Base-by-base conservation (phyloP, 2,113 vertebrate species). In the Sigmodon hispidus region DNA sequence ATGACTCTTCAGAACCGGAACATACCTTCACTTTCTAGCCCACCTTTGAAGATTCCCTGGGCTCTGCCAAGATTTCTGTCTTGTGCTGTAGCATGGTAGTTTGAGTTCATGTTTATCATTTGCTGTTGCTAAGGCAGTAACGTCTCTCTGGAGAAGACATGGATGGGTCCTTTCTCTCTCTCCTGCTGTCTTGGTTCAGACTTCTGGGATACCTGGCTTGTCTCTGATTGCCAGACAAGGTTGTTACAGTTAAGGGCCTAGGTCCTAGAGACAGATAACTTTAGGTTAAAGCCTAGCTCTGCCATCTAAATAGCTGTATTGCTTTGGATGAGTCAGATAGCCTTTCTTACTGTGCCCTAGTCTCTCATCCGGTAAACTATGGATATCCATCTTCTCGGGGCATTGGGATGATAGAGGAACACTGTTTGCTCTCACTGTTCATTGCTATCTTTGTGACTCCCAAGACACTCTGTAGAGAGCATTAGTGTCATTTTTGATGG, bases 401-500 rank as follows among this genome's bases (percentile, higher is more conserved):
- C 76, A 79, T 69, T 70, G 26, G 61, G 43, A 48, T 79, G 29
- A 57, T 87, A 65, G 34, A 48, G 22, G 59, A 77, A 36, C 26
- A 75, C 11, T 72, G 3, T 0, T 89, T 93, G 31, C 59, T 93
- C 43, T 55, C 55, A 34, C 70, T 63, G 22, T 75, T 50, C 43
- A 88, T 59, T 81, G n/a, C 55, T 72, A 40, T 63, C 50, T 59
- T 45, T 65, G 7, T 9, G 52, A 77, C 26, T 67, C 6, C 70
- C 4, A 81, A 89, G 61, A 73, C 15, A 43, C 48, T 72, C 75
- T 77, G 45, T 55, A 80, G 1, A 61, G 40, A 87, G 70, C 1
- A 52, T 31, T 29, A 26, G 87, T 93, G 81, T 22, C 89, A 63
- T 91, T 94, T 96, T 84, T 94, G 22, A 93, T 75, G 70, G 79